These are phyloP conservation scores for Mionectes olivaceus DNA, from an alignment of 2,797 vertebrate genomes.

Conservation along the genomic window DNA sequence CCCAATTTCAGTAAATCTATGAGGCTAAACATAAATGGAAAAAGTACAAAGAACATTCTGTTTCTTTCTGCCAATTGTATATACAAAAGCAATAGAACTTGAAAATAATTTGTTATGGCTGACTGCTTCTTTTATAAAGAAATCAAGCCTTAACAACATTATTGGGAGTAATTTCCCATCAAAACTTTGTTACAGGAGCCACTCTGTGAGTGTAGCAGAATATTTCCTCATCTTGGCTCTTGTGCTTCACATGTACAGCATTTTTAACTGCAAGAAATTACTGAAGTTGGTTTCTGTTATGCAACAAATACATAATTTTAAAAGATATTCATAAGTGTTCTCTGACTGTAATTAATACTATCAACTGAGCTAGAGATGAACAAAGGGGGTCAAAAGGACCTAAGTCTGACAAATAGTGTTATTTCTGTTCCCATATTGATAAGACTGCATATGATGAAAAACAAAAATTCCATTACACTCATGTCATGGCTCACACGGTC, in stretches of 20 bases:
- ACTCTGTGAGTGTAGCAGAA: background rate
- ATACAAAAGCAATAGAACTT: conserved; percentile 59
- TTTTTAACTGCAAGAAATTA: conserved; percentile 2
- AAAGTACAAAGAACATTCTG: conserved; percentile 48
- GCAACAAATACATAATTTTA: background rate
- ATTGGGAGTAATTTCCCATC: conserved; percentile 48
- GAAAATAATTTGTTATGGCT: conserved; percentile 65
- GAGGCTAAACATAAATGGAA: conserved; percentile 27
- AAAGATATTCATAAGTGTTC: background rate
- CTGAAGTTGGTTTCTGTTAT: background rate
- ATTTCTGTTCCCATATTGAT: background rate
- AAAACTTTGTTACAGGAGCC: conserved; percentile 6
- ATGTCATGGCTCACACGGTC: background rate
- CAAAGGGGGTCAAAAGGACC: background rate
- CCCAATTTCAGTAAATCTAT: background rate
- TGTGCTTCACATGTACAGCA: background rate
- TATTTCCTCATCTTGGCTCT: background rate
- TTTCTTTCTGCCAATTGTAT: conserved; percentile 43
- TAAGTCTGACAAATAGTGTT: background rate
- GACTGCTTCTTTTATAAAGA: conserved; percentile 66
- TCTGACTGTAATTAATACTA: background rate
- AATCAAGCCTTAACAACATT: conserved; percentile 51
- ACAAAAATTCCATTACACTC: background rate
- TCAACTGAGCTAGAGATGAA: background rate
- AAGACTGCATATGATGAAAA: background rate